These are phyloP conservation scores for Tinea trinotella DNA, from an alignment of 2,888 invertebrate species.

Conservation along the genomic window DNA sequence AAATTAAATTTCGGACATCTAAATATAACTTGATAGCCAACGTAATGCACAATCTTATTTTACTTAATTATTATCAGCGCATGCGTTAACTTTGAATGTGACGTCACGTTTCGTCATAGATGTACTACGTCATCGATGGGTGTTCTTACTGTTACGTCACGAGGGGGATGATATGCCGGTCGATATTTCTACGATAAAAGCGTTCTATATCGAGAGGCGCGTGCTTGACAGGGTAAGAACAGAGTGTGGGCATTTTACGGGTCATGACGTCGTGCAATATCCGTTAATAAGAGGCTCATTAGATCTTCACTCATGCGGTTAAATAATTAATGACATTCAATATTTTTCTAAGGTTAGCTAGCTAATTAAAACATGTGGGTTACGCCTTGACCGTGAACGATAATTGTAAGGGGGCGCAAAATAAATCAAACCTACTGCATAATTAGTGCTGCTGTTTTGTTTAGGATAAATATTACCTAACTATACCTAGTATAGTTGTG, in stretches of 20 bases:
- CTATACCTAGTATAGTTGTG: no score
- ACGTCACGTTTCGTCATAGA: conserved; percentile 5
- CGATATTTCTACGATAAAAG: conserved; percentile 1
- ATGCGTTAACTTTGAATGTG: conserved; percentile 3
- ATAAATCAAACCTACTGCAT: no score
- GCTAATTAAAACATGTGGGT: neutral
- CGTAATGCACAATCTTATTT: conserved; percentile 3
- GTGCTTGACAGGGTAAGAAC: neutral
- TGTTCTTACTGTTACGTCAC: neutral
- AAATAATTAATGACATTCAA: conserved; percentile 16
- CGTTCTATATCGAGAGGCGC: conserved; percentile 5
- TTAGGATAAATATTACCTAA: no score
- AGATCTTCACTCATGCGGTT: conserved; percentile 8
- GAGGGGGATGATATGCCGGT: conserved; percentile 4
- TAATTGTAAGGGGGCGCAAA: neutral
- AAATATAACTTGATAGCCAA: neutral
- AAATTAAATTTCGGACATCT: neutral
- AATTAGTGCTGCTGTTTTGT: no score
- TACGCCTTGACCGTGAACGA: conserved; percentile 8
- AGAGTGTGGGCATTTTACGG: conserved; percentile 10
- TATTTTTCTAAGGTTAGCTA: conserved; percentile 9
- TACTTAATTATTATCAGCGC: neutral
- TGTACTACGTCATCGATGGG: conserved; percentile 7
- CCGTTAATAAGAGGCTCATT: conserved; percentile 6
- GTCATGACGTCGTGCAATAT: conserved; percentile 14